Percentiles rank a stretch among this genome's conserved stretches.
Evolutionary conservation across 2,797 vertebrate genomes (phyloP).

Genomic region (Muscicapa comitata): DNA sequence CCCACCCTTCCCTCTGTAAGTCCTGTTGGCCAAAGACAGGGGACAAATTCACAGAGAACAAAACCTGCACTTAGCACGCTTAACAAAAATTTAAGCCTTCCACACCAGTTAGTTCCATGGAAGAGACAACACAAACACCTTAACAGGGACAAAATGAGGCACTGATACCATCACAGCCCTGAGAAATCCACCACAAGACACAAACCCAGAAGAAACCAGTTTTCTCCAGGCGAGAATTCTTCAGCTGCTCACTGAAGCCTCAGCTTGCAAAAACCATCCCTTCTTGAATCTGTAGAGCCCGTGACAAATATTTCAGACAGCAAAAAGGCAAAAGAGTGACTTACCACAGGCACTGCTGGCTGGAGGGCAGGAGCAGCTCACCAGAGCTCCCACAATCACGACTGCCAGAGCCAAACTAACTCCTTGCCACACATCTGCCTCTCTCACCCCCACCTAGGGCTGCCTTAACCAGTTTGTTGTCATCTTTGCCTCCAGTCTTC

Average conservation of each 20-base stretch:
- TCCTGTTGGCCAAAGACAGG: neutral
- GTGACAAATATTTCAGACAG: rapidly evolving
- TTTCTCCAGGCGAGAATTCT: neutral
- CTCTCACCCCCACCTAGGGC: neutral
- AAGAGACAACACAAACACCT: neutral
- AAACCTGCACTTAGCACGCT: neutral
- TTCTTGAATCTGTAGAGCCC: neutral
- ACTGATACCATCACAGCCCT: neutral
- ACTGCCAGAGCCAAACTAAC: neutral
- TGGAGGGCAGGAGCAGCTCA: neutral
- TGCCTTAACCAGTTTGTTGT: neutral
- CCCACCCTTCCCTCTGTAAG: neutral
- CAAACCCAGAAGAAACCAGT: neutral
- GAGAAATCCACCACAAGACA: neutral
- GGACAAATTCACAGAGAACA: neutral
- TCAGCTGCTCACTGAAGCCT: neutral
- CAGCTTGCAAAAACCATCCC: neutral
- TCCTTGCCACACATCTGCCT: rapidly evolving
- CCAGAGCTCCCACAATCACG: neutral
- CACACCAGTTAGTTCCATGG: neutral
- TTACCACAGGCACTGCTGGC: neutral
- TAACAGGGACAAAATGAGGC: neutral
- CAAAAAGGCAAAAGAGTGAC: neutral
- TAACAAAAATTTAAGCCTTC: neutral
- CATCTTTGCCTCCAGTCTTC: neutral